Evolutionary conservation across 2,888 invertebrate genomes (phyloP), one percentile per base, ranked within the genome.

Genomic region (Melangyna quadrimaculata): DNA sequence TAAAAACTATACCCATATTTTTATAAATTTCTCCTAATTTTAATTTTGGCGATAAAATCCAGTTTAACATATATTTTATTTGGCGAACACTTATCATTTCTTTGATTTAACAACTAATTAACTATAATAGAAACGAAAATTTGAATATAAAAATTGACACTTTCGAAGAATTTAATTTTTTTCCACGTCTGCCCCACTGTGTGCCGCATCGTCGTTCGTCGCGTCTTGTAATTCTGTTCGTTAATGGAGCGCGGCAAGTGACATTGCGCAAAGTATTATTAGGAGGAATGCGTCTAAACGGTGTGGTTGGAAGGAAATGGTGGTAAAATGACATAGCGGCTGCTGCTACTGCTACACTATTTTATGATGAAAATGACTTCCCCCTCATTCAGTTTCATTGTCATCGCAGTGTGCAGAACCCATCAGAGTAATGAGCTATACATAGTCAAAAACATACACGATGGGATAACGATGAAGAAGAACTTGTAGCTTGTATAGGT

Each of bases 211-310:
- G 27, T 53, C 27, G 53, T 27, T 48, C n/a, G 53, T 29, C 27
- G n/a, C 19, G 17, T 57, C 57, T 80, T 80, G 81, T 80, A 80
- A 53, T 35, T 32, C 45, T 67, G 51, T 37, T 67, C 72, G 79
- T 79, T 84, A 86, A 80, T 86, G 86, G 80, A 73, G 86, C 55
- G 86, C 86, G 86, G 86, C 80, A 80, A 78, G 86, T 86, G 80
- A 77, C 80, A 86, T 70, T 78, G 73, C 70, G 72, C 86, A 86
- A 86, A 73, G 86, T 57, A 27, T 37, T 45, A 57, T 35, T 51
- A 48, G 14, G 24, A 19, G 14, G 35, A 35, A 35, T 27, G 51
- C 32, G 67, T 51, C 63, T 65, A 65, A 45, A 45, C 10, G 63
- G 63, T 65, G 63, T 51, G 67, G 48, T 67, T 51, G 3, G 12